These are phyloP conservation scores for Tylochromis polylepis DNA, from an alignment of 2,113 vertebrate species.

Conservation along the genomic window DNA sequence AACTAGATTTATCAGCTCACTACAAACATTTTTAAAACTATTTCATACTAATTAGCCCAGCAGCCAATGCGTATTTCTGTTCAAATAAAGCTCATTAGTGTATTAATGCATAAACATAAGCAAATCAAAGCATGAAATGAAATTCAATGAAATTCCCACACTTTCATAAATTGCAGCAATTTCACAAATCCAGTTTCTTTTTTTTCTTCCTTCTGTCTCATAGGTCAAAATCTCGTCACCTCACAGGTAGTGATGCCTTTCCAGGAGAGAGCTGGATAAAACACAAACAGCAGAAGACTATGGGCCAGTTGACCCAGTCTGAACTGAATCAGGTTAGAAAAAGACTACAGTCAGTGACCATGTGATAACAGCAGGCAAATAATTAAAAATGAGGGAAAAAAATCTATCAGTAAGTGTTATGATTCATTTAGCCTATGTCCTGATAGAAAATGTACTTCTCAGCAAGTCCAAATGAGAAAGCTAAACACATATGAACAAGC, in stretches of 20 bases:
- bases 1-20: too few species aligned
- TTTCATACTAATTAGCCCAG: too few species aligned
- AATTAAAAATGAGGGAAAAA: background rate
- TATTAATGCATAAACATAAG: background rate
- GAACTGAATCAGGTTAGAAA: constrained; percentile 73
- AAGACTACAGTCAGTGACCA: background rate
- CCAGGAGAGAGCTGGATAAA: constrained; percentile 77
- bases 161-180: background rate
- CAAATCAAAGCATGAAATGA: background rate
- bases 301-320: constrained; percentile 60
- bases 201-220: background rate
- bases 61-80: too few species aligned
- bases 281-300: constrained; percentile 77
- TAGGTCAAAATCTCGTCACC: constrained; percentile 81
- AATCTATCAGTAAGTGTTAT: background rate
- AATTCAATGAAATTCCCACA: background rate
- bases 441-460: background rate
- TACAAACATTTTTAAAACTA: too few species aligned
- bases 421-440: background rate
- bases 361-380: background rate
- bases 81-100: too few species aligned
- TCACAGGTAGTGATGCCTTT: constrained; percentile 72
- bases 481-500: background rate
- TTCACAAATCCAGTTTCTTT: background rate
- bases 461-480: background rate